phyloP scores from a whole-genome alignment of 1,140 invertebrate genomes.

The Drosophila leontia region DNA sequence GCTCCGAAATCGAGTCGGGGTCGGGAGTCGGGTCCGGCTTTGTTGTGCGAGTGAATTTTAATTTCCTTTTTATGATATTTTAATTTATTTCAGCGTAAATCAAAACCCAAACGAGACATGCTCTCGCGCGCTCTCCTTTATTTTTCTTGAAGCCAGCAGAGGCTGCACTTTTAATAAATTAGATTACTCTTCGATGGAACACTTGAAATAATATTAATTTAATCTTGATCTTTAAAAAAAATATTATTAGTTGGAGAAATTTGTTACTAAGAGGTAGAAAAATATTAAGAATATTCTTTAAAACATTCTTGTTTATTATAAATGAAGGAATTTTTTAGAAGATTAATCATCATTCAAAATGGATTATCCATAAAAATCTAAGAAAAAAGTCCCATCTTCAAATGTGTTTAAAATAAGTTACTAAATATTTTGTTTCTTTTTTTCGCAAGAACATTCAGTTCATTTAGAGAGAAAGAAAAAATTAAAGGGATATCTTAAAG shows the following conservation, averaged over 20 bases:
- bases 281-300: background rate
- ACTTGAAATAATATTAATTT: slow-evolving; percentile 13
- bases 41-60: slow-evolving; percentile 84
- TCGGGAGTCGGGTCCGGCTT: slow-evolving; percentile 40
- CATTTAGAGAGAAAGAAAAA: too few species aligned
- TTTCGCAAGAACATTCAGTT: too few species aligned
- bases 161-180: slow-evolving; percentile 83
- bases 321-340: background rate
- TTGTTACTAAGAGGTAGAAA: too few species aligned
- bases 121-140: slow-evolving; percentile 33
- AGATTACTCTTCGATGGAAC: slow-evolving; percentile 64
- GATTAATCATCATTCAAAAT: background rate
- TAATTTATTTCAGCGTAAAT: slow-evolving; percentile 85
- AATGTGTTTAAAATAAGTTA: background rate
- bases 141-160: slow-evolving; percentile 30
- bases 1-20: slow-evolving; percentile 15
- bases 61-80: slow-evolving; percentile 85
- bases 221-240: too few species aligned
- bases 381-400: background rate
- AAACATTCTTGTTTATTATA: background rate
- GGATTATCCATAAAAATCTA: background rate
- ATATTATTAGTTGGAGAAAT: background rate
- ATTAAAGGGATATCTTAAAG: too few species aligned
- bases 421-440: background rate
- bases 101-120: slow-evolving; percentile 77